Conservation (phyloP, 2,113 vertebrate species). For the Scortum barcoo region DNA sequence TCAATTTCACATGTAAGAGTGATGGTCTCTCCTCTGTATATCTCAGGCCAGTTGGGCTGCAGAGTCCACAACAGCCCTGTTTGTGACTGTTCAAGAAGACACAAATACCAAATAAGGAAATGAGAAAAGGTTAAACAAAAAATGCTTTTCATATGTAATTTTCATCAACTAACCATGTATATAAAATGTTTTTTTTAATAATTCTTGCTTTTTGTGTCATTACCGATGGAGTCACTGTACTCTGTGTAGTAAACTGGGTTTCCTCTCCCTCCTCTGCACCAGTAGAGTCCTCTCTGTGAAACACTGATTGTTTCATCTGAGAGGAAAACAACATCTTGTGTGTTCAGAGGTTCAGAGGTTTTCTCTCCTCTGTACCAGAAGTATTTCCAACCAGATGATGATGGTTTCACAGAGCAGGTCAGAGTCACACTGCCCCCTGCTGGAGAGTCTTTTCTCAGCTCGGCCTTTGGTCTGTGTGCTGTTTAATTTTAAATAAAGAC, state of each 20-base stretch:
- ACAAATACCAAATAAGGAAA: no score
- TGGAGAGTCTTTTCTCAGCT: neutral
- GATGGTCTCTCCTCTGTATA: conserved; percentile 7
- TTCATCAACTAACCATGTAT: no score
- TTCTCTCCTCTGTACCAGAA: conserved; percentile 15
- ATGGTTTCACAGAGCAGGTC: conserved; percentile 9
- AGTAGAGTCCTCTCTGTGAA: conserved; percentile 28
- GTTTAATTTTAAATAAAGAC: neutral
- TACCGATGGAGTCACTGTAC: conserved; percentile 6
- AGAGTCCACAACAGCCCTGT: conserved; percentile 21
- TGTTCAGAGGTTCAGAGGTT: neutral
- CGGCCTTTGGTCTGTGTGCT: neutral
- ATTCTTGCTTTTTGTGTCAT: no score
- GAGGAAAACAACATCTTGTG: neutral
- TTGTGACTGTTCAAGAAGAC: neutral
- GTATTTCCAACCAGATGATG: conserved; percentile 24
- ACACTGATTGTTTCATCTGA: neutral
- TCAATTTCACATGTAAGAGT: conserved; percentile 27
- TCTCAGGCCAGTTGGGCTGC: conserved; percentile 11
- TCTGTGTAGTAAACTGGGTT: conserved; percentile 26
- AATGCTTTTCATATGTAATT: no score
- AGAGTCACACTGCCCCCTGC: neutral
- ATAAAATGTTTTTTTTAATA: no score
- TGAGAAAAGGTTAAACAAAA: neutral
- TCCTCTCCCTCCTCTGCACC: conserved; percentile 47